phyloP scores from a whole-genome alignment of 2,888 invertebrate genomes.

The Drosophila robusta region DNA sequence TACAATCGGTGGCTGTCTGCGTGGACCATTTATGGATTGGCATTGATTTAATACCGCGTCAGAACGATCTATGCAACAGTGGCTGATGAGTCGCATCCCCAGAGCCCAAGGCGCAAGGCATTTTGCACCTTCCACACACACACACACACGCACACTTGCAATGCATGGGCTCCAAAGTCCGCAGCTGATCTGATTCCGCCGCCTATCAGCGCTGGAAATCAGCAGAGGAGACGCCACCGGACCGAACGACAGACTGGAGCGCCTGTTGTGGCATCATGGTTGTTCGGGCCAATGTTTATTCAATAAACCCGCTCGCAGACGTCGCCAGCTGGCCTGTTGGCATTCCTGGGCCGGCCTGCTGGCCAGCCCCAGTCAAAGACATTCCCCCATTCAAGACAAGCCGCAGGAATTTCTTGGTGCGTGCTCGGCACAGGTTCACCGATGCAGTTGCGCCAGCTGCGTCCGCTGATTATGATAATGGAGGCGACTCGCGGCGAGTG shows the following conservation, averaged over 20 bases:
- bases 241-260: constrained; percentile 3
- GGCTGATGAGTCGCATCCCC: constrained; percentile 70
- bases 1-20: constrained; percentile 61
- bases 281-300: constrained; percentile 79
- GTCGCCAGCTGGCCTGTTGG: constrained; percentile 65
- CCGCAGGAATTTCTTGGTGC: constrained; percentile 83
- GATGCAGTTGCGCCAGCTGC: constrained; percentile 61
- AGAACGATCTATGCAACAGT: constrained; percentile 26
- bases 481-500: constrained; percentile 29
- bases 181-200: constrained; percentile 79
- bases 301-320: constrained; percentile 80
- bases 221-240: constrained; percentile 63
- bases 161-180: constrained; percentile 50
- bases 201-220: constrained; percentile 69
- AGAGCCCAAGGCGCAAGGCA: constrained; percentile 81
- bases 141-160: too few relatives aligned
- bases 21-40: constrained; percentile 79
- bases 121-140: constrained; percentile 78
- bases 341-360: constrained; percentile 44
- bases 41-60: constrained; percentile 80
- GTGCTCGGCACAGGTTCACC: constrained; percentile 83
- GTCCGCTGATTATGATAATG: constrained; percentile 77
- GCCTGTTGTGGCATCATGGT: constrained; percentile 11
- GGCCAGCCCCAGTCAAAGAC: constrained; percentile 22
- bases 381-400: constrained; percentile 78